Evolutionary conservation across 2,888 invertebrate species (phyloP).

Genomic region (Drosophila paramelanica): DNA sequence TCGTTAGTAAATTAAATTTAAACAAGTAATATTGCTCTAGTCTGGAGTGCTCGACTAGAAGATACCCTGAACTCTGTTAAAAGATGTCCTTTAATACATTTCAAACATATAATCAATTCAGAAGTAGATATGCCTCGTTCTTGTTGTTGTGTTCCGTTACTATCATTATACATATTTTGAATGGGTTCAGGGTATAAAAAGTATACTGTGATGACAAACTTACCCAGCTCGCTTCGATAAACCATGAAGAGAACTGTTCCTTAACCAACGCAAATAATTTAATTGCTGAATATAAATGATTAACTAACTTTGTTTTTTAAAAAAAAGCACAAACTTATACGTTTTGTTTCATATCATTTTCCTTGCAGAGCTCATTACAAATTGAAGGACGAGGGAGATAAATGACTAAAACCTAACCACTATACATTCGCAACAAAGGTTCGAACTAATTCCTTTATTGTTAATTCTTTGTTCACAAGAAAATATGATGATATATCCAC

Average conservation of each 20-base stretch:
- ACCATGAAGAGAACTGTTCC: slow-evolving; percentile 75
- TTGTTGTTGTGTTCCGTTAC: too few species aligned
- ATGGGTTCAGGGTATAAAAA: neutral
- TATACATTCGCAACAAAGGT: neutral
- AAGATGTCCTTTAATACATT: neutral
- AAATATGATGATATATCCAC: slow-evolving; percentile 23
- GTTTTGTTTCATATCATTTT: neutral
- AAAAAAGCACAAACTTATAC: too few species aligned
- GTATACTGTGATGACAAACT: slow-evolving; percentile 47
- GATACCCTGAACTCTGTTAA: too few species aligned
- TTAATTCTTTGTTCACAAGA: neutral
- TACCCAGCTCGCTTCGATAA: slow-evolving; percentile 77
- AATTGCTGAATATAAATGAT: slow-evolving; percentile 18
- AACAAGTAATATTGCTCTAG: too few species aligned
- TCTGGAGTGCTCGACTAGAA: too few species aligned
- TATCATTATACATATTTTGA: neutral
- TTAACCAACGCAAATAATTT: slow-evolving; percentile 42
- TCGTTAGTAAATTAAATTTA: neutral
- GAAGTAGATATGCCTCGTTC: too few species aligned
- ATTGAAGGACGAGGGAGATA: too few species aligned
- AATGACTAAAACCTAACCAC: too few species aligned
- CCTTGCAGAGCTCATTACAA: neutral
- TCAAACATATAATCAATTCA: neutral
- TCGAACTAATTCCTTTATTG: too few species aligned
- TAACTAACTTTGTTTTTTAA: too few species aligned